Evolutionary conservation across 2,888 invertebrate genomes (phyloP), one percentile per base, ranked within the genome.

Genomic region (Callinectes sapidus): DNA sequence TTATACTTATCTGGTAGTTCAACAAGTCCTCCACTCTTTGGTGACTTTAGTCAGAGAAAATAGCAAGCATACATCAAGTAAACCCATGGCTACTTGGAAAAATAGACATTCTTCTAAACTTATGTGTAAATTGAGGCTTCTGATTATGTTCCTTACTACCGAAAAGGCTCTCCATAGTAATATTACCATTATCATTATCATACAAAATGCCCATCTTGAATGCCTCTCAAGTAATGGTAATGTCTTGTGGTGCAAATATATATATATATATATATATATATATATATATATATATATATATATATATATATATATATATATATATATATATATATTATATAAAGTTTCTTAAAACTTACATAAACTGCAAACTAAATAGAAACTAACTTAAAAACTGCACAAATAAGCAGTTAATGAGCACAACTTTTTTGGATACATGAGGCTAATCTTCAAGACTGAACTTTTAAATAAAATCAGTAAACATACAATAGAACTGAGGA

Each of bases 181-280:
- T 18, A 81, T 77, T n/a, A 77, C n/a, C 13, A 77, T 28, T 77
- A 77, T 81, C 14, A 81, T 39, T 39, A 39, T 35, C 16, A 81
- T 81, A 81, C n/a, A 81, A 35, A 81, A 81, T 81, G 81, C 81
- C 35, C 77, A 81, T 81, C 35, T 18, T 81, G 16, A 81, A 81
- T 81, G 35, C 81, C 81, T 81, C 81, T 81, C n/a, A 81, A 81
- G 13, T 81, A 35, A 81, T 81, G 81, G 16, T 81, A 81, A 35
- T n/a, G 81, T 81, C 35, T 81, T 81, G 81, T 35, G 18, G 35
- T 32, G 81, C 81, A 81, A 81, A 81, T 35, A 35, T 23, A 81
- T 32, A 81, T 48, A 48, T 48, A 16, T 81, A 13, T 81, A 32
- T 35, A 81, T 35, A 35, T 23, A 81, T 32, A 81, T 48, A 8